Evolutionary conservation across 2,888 invertebrate species (phyloP).

Genomic region (Synanthedon formicaeformis): DNA sequence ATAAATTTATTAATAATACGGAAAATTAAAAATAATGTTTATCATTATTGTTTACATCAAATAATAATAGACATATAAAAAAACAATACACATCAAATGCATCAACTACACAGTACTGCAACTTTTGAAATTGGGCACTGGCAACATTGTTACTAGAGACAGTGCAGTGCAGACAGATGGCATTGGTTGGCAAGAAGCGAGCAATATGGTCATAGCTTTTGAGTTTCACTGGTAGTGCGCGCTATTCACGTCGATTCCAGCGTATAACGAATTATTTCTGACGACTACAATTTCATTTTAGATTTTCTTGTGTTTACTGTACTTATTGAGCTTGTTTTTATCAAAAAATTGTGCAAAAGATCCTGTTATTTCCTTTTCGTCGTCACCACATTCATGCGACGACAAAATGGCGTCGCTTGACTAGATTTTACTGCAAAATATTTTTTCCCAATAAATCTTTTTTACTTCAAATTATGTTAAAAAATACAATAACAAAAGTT

Average conservation of each 20-base stretch:
- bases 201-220: conserved; percentile 66
- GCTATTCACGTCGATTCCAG: conserved; percentile 58
- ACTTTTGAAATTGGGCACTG: not conserved
- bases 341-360: conserved; percentile 43
- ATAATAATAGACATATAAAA: too few species aligned
- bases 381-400: conserved; percentile 68
- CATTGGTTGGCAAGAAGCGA: conserved; percentile 8
- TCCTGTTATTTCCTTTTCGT: conserved; percentile 54
- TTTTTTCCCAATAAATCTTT: conserved; percentile 48
- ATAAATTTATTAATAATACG: too few species aligned
- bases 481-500: conserved; percentile 34
- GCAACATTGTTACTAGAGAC: conserved; percentile 5
- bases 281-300: conserved; percentile 61
- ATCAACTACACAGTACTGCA: too few species aligned
- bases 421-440: conserved; percentile 64
- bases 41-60: too few species aligned
- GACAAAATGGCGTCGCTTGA: conserved; percentile 72
- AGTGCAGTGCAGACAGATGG: conserved; percentile 29
- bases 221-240: conserved; percentile 65
- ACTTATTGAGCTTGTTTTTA: conserved; percentile 51
- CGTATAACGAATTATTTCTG: conserved; percentile 55
- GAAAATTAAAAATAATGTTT: too few species aligned
- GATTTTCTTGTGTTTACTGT: conserved; percentile 53
- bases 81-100: too few species aligned
- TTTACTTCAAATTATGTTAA: conserved; percentile 36